These are phyloP conservation scores for Hirundichthys speculiger DNA, from an alignment of 2,113 vertebrate species.

Conservation along the genomic window DNA sequence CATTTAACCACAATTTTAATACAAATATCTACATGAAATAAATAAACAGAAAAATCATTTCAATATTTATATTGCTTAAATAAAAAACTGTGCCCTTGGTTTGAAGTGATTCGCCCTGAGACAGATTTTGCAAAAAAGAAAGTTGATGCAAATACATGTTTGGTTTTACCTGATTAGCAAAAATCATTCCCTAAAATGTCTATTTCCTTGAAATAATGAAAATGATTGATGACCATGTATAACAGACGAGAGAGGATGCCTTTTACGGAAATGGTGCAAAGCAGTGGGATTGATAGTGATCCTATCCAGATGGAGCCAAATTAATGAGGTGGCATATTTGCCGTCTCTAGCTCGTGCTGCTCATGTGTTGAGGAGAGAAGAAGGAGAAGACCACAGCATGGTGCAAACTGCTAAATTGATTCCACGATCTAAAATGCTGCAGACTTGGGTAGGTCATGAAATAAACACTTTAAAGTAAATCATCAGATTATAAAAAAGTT, in stretches of 20 bases:
- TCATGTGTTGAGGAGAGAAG: background rate
- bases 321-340: constrained; percentile 32
- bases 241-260: too few relatives aligned
- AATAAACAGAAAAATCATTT: too few relatives aligned
- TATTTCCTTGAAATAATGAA: too few relatives aligned
- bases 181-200: constrained; percentile 2
- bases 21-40: too few relatives aligned
- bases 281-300: constrained; percentile 34
- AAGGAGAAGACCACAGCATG: background rate
- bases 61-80: too few relatives aligned
- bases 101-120: background rate
- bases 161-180: background rate
- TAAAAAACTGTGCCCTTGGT: background rate
- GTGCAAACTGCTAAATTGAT: constrained; percentile 22
- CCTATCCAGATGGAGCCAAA: constrained; percentile 48
- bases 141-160: background rate
- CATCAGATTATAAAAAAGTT: background rate
- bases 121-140: constrained; percentile 7
- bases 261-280: too few relatives aligned
- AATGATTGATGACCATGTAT: too few relatives aligned
- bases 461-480: constrained; percentile 33
- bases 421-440: constrained; percentile 3
- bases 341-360: constrained; percentile 13
- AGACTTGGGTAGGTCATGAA: constrained; percentile 10
- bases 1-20: too few relatives aligned